A percentile compares a stretch with the other conserved stretches of the same genome.
phyloP scores from a whole-genome alignment of 2,888 invertebrate species.

The Tiliacea aurago region DNA sequence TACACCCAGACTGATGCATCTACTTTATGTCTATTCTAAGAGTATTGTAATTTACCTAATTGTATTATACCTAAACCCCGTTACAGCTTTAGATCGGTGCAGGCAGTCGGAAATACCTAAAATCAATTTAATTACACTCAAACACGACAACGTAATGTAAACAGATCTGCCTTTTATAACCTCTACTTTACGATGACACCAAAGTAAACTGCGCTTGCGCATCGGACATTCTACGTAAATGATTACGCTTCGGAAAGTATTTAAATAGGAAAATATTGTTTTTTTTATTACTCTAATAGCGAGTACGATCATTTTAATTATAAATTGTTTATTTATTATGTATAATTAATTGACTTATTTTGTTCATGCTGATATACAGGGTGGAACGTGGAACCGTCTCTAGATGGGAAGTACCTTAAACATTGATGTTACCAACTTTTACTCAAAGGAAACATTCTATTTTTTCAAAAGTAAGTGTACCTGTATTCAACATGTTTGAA shows the following conservation, averaged over 20 bases:
- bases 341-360: too few relatives aligned
- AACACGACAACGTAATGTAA: slow-evolving; percentile 61
- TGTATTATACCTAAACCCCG: slow-evolving; percentile 1
- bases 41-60: slow-evolving; percentile 11
- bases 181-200: slow-evolving; percentile 71
- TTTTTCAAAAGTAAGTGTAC: too few relatives aligned
- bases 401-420: too few relatives aligned
- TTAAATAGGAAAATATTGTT: neutral
- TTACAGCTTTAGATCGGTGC: slow-evolving; percentile 32
- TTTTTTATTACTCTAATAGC: too few relatives aligned
- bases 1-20: slow-evolving; percentile 4
- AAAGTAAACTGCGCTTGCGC: slow-evolving; percentile 69
- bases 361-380: too few relatives aligned
- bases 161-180: slow-evolving; percentile 76
- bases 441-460: too few relatives aligned
- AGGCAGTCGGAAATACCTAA: slow-evolving; percentile 57
- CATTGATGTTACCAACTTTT: too few relatives aligned
- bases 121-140: slow-evolving; percentile 71
- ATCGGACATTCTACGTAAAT: slow-evolving; percentile 35
- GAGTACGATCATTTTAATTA: too few relatives aligned
- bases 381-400: too few relatives aligned
- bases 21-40: neutral
- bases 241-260: slow-evolving; percentile 10
- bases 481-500: too few relatives aligned
- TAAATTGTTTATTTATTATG: too few relatives aligned